phyloP scores from a whole-genome alignment of 2,113 vertebrate species.

The Haemorhous mexicanus region DNA sequence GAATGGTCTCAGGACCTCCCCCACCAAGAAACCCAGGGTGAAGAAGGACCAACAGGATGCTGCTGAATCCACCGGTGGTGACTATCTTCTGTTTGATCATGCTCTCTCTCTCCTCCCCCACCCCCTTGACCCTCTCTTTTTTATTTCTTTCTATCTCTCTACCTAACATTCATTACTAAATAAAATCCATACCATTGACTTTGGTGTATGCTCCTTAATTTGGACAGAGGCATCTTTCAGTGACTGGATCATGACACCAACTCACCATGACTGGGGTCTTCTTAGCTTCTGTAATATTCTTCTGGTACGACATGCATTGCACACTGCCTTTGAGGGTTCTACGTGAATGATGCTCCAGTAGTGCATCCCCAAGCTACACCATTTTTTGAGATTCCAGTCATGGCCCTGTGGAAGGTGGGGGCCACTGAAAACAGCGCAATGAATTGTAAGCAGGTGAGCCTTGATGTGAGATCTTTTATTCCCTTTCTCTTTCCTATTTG shows the following conservation, averaged over 20 bases:
- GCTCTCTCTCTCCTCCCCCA: not conserved
- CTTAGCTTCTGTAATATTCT: not conserved
- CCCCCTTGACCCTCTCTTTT: not conserved
- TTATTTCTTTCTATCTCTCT: not conserved
- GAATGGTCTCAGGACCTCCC: accelerated
- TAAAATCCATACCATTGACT: not conserved
- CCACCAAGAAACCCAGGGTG: not conserved
- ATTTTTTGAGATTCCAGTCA: not conserved
- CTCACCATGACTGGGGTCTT: not conserved
- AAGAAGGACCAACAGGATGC: not conserved
- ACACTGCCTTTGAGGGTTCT: not conserved
- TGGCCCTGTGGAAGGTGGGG: not conserved
- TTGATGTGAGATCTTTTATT: not conserved
- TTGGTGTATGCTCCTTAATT: not conserved
- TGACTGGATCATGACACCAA: not conserved
- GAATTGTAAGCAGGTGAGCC: not conserved
- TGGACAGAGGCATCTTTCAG: not conserved
- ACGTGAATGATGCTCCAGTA: not conserved
- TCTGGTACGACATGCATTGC: not conserved
- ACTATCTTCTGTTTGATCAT: not conserved
- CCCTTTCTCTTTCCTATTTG: not conserved
- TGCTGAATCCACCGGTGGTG: accelerated
- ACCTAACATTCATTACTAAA: not conserved
- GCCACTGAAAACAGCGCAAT: not conserved
- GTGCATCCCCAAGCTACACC: accelerated